A percentile compares a stretch with the other conserved stretches of the same genome.
phyloP scores from a whole-genome alignment of 2,797 vertebrate genomes.

The Sparidentex hasta region DNA sequence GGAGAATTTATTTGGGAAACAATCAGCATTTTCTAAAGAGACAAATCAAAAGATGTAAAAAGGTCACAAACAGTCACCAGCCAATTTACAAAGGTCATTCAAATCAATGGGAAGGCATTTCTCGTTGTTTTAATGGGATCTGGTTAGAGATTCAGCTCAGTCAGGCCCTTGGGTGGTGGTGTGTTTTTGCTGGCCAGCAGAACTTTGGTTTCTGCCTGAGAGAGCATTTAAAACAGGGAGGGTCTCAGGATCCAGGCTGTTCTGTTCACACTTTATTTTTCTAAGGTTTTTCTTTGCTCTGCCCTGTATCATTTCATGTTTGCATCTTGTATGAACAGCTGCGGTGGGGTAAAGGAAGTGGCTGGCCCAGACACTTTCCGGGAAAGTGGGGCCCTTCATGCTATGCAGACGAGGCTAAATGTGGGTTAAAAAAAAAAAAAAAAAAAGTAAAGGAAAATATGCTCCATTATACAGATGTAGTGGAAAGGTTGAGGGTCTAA shows the following conservation, averaged over 20 bases:
- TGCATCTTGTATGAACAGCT: slow-evolving; percentile 81
- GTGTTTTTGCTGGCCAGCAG: slow-evolving; percentile 75
- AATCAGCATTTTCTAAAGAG: neutral
- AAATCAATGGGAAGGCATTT: slow-evolving; percentile 1
- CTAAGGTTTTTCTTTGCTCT: slow-evolving; percentile 51
- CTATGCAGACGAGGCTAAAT: slow-evolving; percentile 13
- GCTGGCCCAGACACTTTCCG: slow-evolving; percentile 67
- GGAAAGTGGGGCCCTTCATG: slow-evolving; percentile 58
- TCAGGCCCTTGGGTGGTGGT: slow-evolving; percentile 59
- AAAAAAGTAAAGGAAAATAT: neutral
- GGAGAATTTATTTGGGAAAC: slow-evolving; percentile 2
- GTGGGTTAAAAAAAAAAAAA: neutral
- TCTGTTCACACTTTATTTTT: slow-evolving; percentile 72
- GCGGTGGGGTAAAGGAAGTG: slow-evolving; percentile 62
- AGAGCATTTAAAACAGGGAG: slow-evolving; percentile 67
- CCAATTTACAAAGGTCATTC: slow-evolving; percentile 28
- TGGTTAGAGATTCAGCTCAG: slow-evolving; percentile 40
- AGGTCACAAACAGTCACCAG: neutral
- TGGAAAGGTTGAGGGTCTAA: neutral
- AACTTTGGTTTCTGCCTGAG: slow-evolving; percentile 54
- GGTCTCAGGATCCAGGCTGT: slow-evolving; percentile 56
- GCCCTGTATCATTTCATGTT: slow-evolving; percentile 72
- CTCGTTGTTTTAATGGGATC: slow-evolving; percentile 17
- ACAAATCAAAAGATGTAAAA: neutral
- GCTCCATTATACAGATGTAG: neutral